Conservation (phyloP, 1,140 invertebrate genomes). For the Drosophila cardini region DNA sequence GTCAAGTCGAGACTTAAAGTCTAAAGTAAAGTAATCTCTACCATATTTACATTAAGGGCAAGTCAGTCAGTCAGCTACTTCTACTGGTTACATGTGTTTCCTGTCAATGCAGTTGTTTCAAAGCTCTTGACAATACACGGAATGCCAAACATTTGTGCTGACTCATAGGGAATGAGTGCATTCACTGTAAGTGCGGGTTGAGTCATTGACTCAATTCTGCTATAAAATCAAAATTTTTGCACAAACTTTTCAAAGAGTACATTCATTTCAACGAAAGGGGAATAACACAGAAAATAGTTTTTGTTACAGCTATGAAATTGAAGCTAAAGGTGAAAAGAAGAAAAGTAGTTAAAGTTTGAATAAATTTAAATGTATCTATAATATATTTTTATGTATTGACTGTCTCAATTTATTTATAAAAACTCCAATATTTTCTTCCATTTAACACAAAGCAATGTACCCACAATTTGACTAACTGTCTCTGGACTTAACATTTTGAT, state of each 20-base stretch:
- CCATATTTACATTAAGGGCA: slow-evolving; percentile 14
- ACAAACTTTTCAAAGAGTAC: slow-evolving; percentile 28
- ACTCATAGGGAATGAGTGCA: slow-evolving; percentile 35
- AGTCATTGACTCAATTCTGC: slow-evolving; percentile 27
- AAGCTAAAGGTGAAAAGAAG: too few relatives aligned
- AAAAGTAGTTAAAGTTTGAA: too few relatives aligned
- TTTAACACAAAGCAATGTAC: background rate
- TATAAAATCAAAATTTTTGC: slow-evolving; percentile 25
- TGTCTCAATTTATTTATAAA: background rate
- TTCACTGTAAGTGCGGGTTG: slow-evolving; percentile 11
- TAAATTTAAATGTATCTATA: too few relatives aligned
- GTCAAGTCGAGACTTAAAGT: too few relatives aligned
- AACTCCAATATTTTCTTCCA: background rate
- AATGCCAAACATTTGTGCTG: slow-evolving; percentile 29
- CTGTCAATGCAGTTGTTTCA: slow-evolving; percentile 25
- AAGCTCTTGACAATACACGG: slow-evolving; percentile 26
- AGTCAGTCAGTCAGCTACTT: background rate
- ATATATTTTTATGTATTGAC: too few relatives aligned
- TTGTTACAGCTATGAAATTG: too few relatives aligned
- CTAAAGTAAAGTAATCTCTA: background rate
- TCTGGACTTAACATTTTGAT: slow-evolving; percentile 51
- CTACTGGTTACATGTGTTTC: slow-evolving; percentile 20
- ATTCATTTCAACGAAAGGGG: slow-evolving; percentile 7
- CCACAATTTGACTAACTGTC: slow-evolving; percentile 32
- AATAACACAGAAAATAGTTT: background rate